These are phyloP conservation scores for Aleiodes testaceus DNA, from an alignment of 2,888 invertebrate genomes.

Conservation along the genomic window DNA sequence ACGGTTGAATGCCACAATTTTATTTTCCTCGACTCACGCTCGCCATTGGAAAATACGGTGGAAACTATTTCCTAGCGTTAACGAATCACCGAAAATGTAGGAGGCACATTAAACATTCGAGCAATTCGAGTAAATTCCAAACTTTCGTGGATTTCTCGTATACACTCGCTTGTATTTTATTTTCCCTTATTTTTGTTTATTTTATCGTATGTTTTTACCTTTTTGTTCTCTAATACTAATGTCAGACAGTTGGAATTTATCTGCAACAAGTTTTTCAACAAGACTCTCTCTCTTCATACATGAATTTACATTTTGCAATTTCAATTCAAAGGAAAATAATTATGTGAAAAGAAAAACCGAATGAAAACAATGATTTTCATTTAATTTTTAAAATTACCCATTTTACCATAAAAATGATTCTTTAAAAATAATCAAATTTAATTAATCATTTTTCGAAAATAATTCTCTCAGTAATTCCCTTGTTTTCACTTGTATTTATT, in stretches of 20 bases:
- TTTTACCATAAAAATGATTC: no score
- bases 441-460: no score
- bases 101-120: conserved; percentile 68
- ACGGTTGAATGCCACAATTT: conserved; percentile 37
- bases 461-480: no score
- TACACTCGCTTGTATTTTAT: conserved; percentile 46
- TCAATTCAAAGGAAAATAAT: conserved; percentile 50
- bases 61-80: conserved; percentile 66
- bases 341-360: no score
- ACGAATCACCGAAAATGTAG: conserved; percentile 64
- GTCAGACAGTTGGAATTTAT: conserved; percentile 67
- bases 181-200: conserved; percentile 48
- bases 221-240: background rate
- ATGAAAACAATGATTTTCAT: no score
- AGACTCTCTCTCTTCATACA: conserved; percentile 48
- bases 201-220: conserved; percentile 25
- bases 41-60: conserved; percentile 53
- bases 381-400: no score
- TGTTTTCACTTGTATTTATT: no score
- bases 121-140: conserved; percentile 66
- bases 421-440: no score
- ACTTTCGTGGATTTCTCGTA: conserved; percentile 51
- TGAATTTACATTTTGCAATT: conserved; percentile 49
- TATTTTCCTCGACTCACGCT: conserved; percentile 40
- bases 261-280: conserved; percentile 55